Evolutionary conservation across 2,888 invertebrate genomes (phyloP).

Genomic region (Cheilosia pagana): DNA sequence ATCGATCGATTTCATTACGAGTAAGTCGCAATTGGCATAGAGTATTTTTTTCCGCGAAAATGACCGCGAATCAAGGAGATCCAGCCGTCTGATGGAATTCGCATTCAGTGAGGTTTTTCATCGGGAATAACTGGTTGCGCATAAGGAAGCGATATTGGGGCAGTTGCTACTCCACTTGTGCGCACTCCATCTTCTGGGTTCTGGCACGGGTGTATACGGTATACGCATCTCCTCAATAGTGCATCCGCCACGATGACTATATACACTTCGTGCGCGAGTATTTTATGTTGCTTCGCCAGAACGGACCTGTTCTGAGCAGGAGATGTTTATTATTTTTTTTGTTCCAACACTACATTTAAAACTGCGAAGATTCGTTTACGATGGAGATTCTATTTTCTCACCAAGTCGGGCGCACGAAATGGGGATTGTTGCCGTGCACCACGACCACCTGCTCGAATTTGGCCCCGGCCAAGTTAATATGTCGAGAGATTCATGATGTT

Average conservation of each 20-base stretch:
- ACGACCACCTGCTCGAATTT: constrained; percentile 63
- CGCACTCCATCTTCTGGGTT: constrained; percentile 41
- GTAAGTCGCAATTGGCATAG: constrained; percentile 31
- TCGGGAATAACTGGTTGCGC: constrained; percentile 69
- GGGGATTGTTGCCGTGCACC: constrained; percentile 31
- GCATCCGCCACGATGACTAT: constrained; percentile 38
- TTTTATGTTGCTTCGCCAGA: neutral
- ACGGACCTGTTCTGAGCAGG: constrained; percentile 44
- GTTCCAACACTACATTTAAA: constrained; percentile 7
- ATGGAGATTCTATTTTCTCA: constrained; percentile 59
- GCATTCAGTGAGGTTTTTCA: neutral
- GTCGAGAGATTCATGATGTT: constrained; percentile 66
- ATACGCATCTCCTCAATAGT: constrained; percentile 52
- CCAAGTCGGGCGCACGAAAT: constrained; percentile 49
- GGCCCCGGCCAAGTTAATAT: constrained; percentile 50
- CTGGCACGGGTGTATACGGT: constrained; percentile 22
- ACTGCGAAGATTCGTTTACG: constrained; percentile 30
- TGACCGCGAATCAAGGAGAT: constrained; percentile 58
- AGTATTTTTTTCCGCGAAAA: constrained; percentile 34
- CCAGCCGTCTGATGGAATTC: neutral
- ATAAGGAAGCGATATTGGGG: constrained; percentile 60
- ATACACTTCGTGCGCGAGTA: constrained; percentile 9
- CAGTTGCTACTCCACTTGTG: constrained; percentile 55
- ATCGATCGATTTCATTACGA: constrained; percentile 27
- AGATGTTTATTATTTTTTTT: constrained; percentile 4